phyloP scores from a whole-genome alignment of 1,140 invertebrate genomes.

The Dinothrombium tinctorium region DNA sequence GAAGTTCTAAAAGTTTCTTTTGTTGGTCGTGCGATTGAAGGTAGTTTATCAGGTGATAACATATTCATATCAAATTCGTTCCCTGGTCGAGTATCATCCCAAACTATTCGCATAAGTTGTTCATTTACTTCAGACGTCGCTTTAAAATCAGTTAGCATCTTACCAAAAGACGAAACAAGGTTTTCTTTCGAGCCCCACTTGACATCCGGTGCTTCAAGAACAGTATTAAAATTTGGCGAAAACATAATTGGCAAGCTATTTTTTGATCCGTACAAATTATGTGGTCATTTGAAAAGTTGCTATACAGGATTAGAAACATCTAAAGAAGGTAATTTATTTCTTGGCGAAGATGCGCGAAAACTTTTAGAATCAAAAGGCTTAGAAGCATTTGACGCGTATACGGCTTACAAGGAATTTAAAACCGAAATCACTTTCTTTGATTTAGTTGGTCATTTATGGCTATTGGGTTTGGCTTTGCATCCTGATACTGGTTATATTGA shows the following conservation, averaged over 20 bases:
- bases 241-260: conserved; percentile 28
- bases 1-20: conserved; percentile 37
- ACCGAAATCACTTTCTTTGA: conserved; percentile 1
- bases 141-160: conserved; percentile 6
- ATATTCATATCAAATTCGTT: conserved; percentile 4
- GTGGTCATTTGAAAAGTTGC: too few relatives aligned
- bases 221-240: too few relatives aligned
- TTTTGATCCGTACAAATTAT: conserved; percentile 42
- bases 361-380: conserved; percentile 51
- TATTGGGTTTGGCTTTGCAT: conserved; percentile 38
- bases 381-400: too few relatives aligned
- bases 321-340: too few relatives aligned
- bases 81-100: conserved; percentile 2
- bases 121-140: neutral
- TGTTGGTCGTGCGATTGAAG: conserved; percentile 13
- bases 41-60: conserved; percentile 9
- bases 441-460: conserved; percentile 37
- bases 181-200: conserved; percentile 2
- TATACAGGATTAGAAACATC: too few relatives aligned
- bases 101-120: conserved; percentile 1
- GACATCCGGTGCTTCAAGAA: neutral
- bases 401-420: too few relatives aligned
- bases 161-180: conserved; percentile 5
- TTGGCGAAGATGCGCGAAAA: conserved; percentile 25
- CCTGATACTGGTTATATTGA: conserved; percentile 34